Conservation (phyloP, 2,888 invertebrate species). For the Nephrotoma flavescens region DNA sequence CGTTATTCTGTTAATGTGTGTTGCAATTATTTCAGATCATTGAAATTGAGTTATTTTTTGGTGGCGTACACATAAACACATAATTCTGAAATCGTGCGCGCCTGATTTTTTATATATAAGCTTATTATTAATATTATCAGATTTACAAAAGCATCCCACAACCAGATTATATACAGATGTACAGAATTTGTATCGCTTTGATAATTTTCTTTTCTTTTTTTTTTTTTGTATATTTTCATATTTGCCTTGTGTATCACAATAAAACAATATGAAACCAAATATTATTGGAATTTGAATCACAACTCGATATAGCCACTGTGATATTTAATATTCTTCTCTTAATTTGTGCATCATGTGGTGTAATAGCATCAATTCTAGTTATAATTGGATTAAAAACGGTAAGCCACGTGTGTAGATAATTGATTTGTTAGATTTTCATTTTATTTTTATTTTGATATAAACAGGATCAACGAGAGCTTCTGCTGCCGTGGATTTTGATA, state of each 20-base stretch:
- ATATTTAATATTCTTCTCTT: constrained; percentile 52
- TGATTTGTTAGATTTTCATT: not conserved
- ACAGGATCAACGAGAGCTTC: constrained; percentile 51
- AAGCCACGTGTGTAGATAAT: constrained; percentile 19
- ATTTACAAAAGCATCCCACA: not conserved
- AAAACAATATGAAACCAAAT: not conserved
- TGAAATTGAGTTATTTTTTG: not conserved
- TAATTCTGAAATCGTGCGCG: not conserved
- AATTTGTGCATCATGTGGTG: constrained; percentile 49
- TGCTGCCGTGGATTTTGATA: constrained; percentile 60
- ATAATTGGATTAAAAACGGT: constrained; percentile 57
- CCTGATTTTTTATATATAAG: not conserved
- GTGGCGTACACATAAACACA: not conserved
- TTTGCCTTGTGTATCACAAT: not conserved
- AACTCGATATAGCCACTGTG: constrained; percentile 45
- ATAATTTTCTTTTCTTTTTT: not conserved
- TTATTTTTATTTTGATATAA: constrained; percentile 8
- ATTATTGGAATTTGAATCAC: not conserved
- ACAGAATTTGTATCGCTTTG: not conserved
- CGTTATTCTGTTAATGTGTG: not conserved
- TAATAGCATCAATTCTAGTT: constrained; percentile 49
- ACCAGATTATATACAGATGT: not conserved
- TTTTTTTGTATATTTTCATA: constrained; percentile 8
- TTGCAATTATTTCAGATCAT: not conserved
- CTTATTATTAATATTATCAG: not conserved